Percentiles rank a stretch among this genome's conserved stretches.
These are phyloP conservation scores for Clanis bilineata DNA, from an alignment of 2,888 invertebrate species.

Conservation along the genomic window DNA sequence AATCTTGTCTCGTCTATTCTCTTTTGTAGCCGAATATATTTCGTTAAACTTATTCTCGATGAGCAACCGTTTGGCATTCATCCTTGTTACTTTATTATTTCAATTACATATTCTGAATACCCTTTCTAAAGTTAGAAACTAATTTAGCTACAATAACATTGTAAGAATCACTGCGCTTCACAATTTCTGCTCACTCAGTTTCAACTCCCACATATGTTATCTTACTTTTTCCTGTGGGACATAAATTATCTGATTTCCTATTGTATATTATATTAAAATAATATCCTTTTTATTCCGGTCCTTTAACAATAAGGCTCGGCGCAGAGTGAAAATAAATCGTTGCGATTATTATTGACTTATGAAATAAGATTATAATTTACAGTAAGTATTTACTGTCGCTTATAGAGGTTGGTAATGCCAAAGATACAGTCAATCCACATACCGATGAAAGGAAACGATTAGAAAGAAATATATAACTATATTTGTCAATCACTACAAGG, in stretches of 20 bases:
- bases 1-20: too few relatives aligned
- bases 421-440: too few relatives aligned
- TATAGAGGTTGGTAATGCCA: too few relatives aligned
- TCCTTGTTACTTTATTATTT: not conserved
- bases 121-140: not conserved
- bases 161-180: not conserved
- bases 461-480: too few relatives aligned
- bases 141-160: not conserved
- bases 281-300: slow-evolving; percentile 10
- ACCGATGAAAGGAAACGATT: too few relatives aligned
- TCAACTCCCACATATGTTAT: not conserved
- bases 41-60: too few relatives aligned
- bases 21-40: too few relatives aligned
- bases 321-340: not conserved
- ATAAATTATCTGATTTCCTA: slow-evolving; percentile 11
- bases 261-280: slow-evolving; percentile 10
- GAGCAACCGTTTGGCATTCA: not conserved
- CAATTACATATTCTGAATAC: not conserved
- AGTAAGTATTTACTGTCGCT: too few relatives aligned
- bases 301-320: not conserved
- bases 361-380: too few relatives aligned
- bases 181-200: not conserved
- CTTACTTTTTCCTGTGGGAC: slow-evolving; percentile 3
- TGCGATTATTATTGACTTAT: too few relatives aligned
- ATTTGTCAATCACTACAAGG: too few relatives aligned